These are phyloP conservation scores for Phytoseiulus persimilis DNA, from an alignment of 2,888 invertebrate genomes.

Conservation along the genomic window DNA sequence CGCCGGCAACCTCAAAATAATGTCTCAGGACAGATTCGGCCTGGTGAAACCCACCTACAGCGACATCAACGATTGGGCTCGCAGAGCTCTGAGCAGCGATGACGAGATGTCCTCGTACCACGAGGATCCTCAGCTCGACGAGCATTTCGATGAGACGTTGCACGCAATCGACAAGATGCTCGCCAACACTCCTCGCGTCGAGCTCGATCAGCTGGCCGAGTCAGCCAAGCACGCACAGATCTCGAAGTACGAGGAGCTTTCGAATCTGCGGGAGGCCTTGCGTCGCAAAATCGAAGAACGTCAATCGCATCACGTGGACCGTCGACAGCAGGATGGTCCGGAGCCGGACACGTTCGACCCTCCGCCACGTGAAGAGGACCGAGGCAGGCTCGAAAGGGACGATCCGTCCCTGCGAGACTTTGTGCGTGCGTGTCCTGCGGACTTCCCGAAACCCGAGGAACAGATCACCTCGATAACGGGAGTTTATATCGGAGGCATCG, in stretches of 20 bases:
- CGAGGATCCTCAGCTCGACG: constrained; percentile 11
- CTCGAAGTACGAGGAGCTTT: constrained; percentile 35
- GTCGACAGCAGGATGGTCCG: background rate
- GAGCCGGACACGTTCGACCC: too few species aligned
- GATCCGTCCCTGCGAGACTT: too few species aligned
- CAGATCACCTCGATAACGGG: background rate
- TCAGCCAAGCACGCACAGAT: background rate
- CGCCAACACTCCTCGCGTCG: constrained; percentile 6
- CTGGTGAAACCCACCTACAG: constrained; percentile 21
- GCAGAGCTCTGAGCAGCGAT: constrained; percentile 32
- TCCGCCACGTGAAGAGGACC: too few species aligned
- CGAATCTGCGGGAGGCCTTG: constrained; percentile 6
- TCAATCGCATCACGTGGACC: background rate
- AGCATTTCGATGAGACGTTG: constrained; percentile 26
- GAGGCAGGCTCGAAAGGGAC: too few species aligned
- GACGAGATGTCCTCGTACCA: constrained; percentile 27
- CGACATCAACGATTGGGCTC: constrained; percentile 32
- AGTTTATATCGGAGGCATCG: background rate
- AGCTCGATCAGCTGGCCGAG: constrained; percentile 27
- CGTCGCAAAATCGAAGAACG: constrained; percentile 15
- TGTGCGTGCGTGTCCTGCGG: background rate
- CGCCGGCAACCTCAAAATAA: constrained; percentile 8
- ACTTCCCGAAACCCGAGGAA: background rate
- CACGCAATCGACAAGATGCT: constrained; percentile 23
- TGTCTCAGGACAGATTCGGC: constrained; percentile 32